phyloP scores from a whole-genome alignment of 2,888 invertebrate species.

The Macrosiphum euphorbiae region DNA sequence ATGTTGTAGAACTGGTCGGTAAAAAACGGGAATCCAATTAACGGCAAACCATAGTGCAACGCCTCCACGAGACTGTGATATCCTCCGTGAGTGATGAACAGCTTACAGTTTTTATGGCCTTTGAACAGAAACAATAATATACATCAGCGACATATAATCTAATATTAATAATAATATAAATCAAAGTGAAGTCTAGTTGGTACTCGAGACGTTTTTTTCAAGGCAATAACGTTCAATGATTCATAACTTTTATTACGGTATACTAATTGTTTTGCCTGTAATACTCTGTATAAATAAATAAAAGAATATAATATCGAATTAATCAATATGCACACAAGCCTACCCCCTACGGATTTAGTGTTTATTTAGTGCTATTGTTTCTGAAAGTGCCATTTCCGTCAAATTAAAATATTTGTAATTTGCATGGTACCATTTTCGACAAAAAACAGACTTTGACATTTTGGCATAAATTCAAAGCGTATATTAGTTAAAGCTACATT shows the following conservation, averaged over 20 bases:
- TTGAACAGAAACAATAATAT: neutral
- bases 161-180: neutral
- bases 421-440: neutral
- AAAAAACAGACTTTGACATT: neutral
- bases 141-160: neutral
- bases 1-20: conserved; percentile 56
- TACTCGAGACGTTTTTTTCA: neutral
- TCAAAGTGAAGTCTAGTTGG: neutral
- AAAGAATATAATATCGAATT: neutral
- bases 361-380: neutral
- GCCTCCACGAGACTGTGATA: conserved; percentile 56
- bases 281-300: neutral
- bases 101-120: conserved; percentile 47
- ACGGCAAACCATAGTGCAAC: conserved; percentile 7
- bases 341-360: neutral
- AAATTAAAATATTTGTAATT: neutral
- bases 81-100: conserved; percentile 56
- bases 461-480: neutral
- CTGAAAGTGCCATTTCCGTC: neutral
- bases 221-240: neutral
- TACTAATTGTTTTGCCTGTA: too few relatives aligned
- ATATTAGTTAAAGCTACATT: neutral
- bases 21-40: conserved; percentile 52
- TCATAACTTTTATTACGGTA: too few relatives aligned
- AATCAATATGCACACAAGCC: neutral